Evolutionary conservation across 2,888 invertebrate species (phyloP).

Genomic region (Synergus laeviventris): DNA sequence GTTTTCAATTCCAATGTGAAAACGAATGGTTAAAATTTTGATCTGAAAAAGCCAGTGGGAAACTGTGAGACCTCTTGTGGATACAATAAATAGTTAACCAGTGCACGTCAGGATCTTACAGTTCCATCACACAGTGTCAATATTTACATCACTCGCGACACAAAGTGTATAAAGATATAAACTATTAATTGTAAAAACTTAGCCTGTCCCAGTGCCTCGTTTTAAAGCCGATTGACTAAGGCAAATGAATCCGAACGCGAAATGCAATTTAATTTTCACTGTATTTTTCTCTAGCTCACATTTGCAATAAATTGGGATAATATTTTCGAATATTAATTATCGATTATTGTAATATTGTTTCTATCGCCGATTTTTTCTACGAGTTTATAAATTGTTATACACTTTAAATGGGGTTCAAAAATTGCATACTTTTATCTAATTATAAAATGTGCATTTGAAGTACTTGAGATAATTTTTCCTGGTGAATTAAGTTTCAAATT

Average conservation of each 20-base stretch:
- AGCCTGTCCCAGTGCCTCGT: slow-evolving; percentile 36
- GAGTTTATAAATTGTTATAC: slow-evolving; percentile 11
- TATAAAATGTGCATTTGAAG: not conserved
- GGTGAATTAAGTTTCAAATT: not conserved
- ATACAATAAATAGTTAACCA: not conserved
- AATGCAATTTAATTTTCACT: slow-evolving; percentile 30
- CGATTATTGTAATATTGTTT: slow-evolving; percentile 35
- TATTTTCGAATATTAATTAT: slow-evolving; percentile 8
- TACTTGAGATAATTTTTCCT: not conserved
- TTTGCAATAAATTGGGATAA: not conserved
- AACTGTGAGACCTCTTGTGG: not conserved
- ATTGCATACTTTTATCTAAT: not conserved
- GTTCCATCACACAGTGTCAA: slow-evolving; percentile 24
- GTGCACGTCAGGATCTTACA: not conserved
- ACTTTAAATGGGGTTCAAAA: not conserved
- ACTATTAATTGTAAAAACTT: slow-evolving; percentile 42
- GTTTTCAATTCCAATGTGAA: not conserved
- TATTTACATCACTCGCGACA: slow-evolving; percentile 9
- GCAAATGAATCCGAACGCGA: slow-evolving; percentile 30
- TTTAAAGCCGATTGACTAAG: slow-evolving; percentile 39
- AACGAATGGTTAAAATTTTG: not conserved
- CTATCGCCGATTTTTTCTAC: slow-evolving; percentile 5
- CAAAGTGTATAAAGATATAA: slow-evolving; percentile 39
- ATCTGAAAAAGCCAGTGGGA: slow-evolving; percentile 5
- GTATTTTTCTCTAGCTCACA: slow-evolving; percentile 32